Evolutionary conservation across 2,888 invertebrate genomes (phyloP).

Genomic region (Gastrophysa polygoni): DNA sequence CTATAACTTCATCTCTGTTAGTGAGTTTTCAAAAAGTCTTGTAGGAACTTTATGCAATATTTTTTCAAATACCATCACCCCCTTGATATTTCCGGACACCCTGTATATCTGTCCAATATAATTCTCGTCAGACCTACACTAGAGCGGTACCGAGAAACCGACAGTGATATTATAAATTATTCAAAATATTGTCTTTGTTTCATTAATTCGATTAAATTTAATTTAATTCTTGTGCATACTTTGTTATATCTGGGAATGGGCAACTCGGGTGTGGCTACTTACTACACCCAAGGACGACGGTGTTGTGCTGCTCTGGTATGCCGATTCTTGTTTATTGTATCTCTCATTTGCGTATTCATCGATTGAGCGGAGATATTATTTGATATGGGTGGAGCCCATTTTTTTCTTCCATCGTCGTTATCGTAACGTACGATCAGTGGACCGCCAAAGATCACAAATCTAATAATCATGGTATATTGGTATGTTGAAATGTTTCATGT

Average conservation of each 20-base stretch:
- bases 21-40: no score
- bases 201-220: background rate
- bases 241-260: background rate
- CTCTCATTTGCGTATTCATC: background rate
- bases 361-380: background rate
- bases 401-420: background rate
- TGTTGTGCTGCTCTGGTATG: conserved; percentile 12
- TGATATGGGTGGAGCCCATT: background rate
- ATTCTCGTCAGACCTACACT: no score
- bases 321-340: background rate
- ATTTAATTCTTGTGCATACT: background rate
- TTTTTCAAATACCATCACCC: no score
- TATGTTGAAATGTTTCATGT: no score
- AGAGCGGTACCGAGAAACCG: no score
- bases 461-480: no score
- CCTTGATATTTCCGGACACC: no score
- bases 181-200: background rate
- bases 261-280: background rate
- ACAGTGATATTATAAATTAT: background rate
- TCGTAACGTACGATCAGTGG: no score
- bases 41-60: no score
- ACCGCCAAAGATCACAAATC: no score
- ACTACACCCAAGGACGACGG: conserved; percentile 2
- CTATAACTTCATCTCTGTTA: no score
- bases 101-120: no score